Evolutionary conservation across 2,888 invertebrate genomes (phyloP), one percentile per base, ranked within the genome.

Genomic region (Hyles lineata): DNA sequence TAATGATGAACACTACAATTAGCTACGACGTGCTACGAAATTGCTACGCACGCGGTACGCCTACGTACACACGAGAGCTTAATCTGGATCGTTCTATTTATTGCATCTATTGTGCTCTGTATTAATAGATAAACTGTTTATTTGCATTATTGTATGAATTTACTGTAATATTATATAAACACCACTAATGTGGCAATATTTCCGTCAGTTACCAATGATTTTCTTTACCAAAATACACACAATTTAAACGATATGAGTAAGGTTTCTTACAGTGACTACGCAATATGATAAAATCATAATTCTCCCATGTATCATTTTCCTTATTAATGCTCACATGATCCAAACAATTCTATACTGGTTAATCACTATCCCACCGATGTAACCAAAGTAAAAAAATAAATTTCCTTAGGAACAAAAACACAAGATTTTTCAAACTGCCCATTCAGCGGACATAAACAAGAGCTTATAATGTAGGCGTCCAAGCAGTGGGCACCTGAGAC

Each of bases 401-500:
- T 55, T 43, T 2, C 43, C 11, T 5, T n/a, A n/a, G 6, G n/a
- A 43, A 43, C 11, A 43, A 43, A 15, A 11, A 55, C 5, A 29
- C 29, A 52, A 5, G 19, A 3, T 63, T 43, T 63, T 63, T 43
- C 6, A 15, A 9, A 63, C n/a, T 15, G 23, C 7, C 23, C 23
- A 23, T 67, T 50, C 21, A 15, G 43, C 60, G 23, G 23, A 43
- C 35, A 59, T 60, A 71, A 43, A 71, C 59, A 60, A 59, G 59
- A 15, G 35, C 29, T 67, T 43, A 67, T 67, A 23, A 63, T 23
- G 63, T 50, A 21, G 50, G 29, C 19, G 52, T 19, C n/a, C 17
- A 23, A 62, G 62, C 61, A 61, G 50, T 35, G 77, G 81, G 80
- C 86, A 88, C 87, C 85, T 88, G 85, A 87, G 87, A 85, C 84